These are phyloP conservation scores for Zaprionus nigranus DNA, from an alignment of 1,140 invertebrate genomes.

Conservation along the genomic window DNA sequence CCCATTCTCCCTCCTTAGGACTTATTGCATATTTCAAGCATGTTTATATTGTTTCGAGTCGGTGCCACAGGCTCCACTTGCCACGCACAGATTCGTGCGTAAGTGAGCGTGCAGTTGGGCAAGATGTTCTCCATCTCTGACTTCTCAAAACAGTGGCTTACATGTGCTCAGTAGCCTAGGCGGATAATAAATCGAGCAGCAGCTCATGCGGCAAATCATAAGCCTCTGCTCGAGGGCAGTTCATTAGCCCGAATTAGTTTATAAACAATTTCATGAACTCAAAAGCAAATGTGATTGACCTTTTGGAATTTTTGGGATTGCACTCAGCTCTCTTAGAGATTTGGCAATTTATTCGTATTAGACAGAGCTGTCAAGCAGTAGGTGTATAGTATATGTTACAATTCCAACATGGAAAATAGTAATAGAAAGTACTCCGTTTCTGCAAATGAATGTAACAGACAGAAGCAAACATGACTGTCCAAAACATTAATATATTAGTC, in stretches of 20 bases:
- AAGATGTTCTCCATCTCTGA: background rate
- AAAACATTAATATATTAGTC: too few relatives aligned
- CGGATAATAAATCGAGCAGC: conserved; percentile 51
- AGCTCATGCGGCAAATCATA: conserved; percentile 50
- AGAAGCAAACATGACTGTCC: too few relatives aligned
- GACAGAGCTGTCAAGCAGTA: too few relatives aligned
- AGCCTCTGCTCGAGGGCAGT: conserved; percentile 24
- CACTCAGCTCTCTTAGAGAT: background rate
- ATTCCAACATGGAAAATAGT: too few relatives aligned
- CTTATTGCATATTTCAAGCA: conserved; percentile 1
- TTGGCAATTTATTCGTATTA: background rate
- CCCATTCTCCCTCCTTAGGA: background rate
- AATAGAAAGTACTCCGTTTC: too few relatives aligned
- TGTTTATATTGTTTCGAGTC: conserved; percentile 28
- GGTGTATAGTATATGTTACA: too few relatives aligned
- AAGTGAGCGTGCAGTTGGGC: conserved; percentile 66
- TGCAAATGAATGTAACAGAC: too few relatives aligned
- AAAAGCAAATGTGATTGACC: background rate
- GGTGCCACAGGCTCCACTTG: conserved; percentile 48
- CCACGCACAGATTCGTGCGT: conserved; percentile 67
- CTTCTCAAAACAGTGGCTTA: background rate
- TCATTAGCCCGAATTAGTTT: conserved; percentile 51
- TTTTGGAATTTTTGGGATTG: background rate
- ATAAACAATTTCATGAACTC: conserved; percentile 17
- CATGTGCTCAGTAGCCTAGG: conserved; percentile 43